Percentiles rank a stretch among this genome's conserved stretches.
Evolutionary conservation across 1,140 invertebrate species (phyloP).

Genomic region (Caenorhabditis remanei): DNA sequence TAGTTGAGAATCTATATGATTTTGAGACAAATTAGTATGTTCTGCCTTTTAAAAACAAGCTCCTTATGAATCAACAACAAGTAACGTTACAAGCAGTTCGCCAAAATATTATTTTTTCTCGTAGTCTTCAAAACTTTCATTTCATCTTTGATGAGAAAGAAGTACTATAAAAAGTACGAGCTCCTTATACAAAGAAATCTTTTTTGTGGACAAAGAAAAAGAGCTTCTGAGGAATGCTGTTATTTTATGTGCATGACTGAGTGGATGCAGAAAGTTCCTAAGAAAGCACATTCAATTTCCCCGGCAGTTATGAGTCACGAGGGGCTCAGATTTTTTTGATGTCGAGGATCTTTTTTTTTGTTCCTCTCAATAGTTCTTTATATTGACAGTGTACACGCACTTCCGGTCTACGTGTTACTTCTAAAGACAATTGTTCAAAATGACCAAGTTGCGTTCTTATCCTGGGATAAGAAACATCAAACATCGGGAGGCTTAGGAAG

Average conservation of each 20-base stretch:
- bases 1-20: background rate
- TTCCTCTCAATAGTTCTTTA: background rate
- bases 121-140: background rate
- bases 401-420: background rate
- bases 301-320: constrained; percentile 31
- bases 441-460: background rate
- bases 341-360: background rate
- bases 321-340: background rate
- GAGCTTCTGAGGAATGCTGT: constrained; percentile 15
- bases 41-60: background rate
- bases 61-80: no score
- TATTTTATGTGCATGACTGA: constrained; percentile 47
- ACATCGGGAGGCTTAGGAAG: background rate
- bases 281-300: constrained; percentile 47
- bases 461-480: constrained; percentile 9
- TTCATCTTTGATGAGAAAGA: background rate
- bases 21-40: background rate
- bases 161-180: constrained; percentile 49
- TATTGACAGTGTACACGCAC: background rate
- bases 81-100: no score
- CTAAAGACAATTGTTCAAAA: constrained; percentile 31
- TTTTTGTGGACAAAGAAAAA: background rate
- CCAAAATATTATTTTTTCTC: no score
- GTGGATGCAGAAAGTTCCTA: constrained; percentile 39
- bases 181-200: constrained; percentile 12